Evolutionary conservation across 53 echinoderm and acorn worm genomes (phyloP), one percentile per base, ranked within the genome.

Genomic region (Temnopleurus reevesii): DNA sequence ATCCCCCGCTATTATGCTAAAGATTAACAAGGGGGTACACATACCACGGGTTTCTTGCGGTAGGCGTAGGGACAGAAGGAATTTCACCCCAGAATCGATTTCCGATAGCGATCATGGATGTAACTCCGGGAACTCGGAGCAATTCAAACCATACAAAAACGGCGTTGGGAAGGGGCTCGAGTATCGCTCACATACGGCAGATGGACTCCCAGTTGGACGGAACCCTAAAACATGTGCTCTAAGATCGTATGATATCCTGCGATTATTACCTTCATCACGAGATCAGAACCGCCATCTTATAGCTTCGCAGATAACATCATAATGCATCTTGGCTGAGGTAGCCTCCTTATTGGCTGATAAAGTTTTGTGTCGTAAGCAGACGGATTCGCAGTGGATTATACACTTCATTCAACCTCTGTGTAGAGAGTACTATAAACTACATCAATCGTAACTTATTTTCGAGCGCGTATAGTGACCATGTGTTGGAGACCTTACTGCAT

Each of bases 81-180:
- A 83, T 83, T 83, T 83, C 57, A 36, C 55, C 56, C 36, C 51
- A 51, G 55, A 83, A 83, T 83, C 83, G 83, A 83, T 83, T 83
- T 55, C 28, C 83, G 83, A 83, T 83, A 35, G 49, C 53, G 83
- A 83, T 83, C 83, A 51, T 47, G 54, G 55, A 83, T 35, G 55
- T 47, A 79, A 28, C 83, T 83, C 83, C 49, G 4, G 30, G 55
- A 55, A 55, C 83, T 83, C 35, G 34, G 83, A 34, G 83, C 83
- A 36, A 21, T 83, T 83, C 55, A 83, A 83, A 83, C 27, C 79
- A 47, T 49, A 55, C 49, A 83, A 83, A 53, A 83, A 83, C 83
- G 83, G 55, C 55, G 83, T 83, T 53, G 55, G 83, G 55, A 17
- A 80, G 80, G 46, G 47, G 12, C 24, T 80, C 31, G 28, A 1